Conservation (phyloP, 2,888 invertebrate species). For the Spilarctia lutea region DNA sequence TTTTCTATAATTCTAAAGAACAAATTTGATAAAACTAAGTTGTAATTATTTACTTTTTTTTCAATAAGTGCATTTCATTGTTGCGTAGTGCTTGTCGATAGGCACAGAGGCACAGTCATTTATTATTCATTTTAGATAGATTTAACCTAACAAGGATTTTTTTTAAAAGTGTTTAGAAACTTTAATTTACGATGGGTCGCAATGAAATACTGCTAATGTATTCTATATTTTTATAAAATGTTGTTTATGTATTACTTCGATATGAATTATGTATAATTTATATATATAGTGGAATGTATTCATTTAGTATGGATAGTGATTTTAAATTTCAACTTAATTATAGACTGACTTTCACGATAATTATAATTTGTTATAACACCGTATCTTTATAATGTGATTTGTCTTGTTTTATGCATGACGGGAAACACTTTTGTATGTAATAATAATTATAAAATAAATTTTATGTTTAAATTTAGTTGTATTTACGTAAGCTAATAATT, state of each 20-base stretch:
- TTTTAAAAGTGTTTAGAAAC: constrained; percentile 40
- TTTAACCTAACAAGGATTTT: constrained; percentile 56
- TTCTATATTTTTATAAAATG: not conserved
- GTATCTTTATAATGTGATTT: constrained; percentile 67
- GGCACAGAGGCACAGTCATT: constrained; percentile 83
- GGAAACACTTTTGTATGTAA: constrained; percentile 25
- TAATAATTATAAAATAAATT: not conserved
- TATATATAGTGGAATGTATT: not conserved
- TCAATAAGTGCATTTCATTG: constrained; percentile 66
- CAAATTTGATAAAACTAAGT: constrained; percentile 31
- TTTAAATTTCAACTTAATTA: not conserved
- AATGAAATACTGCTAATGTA: not conserved
- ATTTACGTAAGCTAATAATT: not conserved
- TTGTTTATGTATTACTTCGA: not conserved
- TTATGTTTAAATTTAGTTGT: not conserved
- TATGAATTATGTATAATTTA: not conserved
- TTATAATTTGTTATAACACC: constrained; percentile 53
- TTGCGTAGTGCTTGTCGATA: constrained; percentile 77
- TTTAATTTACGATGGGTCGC: not conserved
- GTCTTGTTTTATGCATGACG: constrained; percentile 22
- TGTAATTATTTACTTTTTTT: constrained; percentile 49
- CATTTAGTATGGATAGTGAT: not conserved
- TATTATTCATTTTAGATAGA: constrained; percentile 59
- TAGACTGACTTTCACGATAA: constrained; percentile 50
- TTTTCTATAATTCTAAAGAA: constrained; percentile 43